Evolutionary conservation across 2,113 vertebrate genomes (phyloP).

Genomic region (Procavia capensis): DNA sequence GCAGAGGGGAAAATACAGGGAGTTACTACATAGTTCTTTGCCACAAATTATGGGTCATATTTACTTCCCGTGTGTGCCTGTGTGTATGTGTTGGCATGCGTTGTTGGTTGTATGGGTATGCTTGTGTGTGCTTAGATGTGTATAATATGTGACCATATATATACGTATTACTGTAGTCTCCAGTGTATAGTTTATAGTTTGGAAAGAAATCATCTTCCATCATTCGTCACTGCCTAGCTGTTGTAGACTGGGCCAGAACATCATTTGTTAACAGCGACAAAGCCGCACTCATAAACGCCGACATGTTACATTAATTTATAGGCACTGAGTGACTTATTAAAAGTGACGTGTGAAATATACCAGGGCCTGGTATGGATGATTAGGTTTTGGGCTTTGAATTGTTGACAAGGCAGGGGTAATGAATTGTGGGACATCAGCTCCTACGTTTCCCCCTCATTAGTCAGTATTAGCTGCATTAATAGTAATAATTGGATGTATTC

Average conservation of each 20-base stretch:
- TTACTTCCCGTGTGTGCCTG: background rate
- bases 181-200: constrained; percentile 84
- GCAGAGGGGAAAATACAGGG: background rate
- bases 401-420: constrained; percentile 94
- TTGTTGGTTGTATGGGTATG: background rate
- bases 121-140: background rate
- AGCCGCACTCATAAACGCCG: constrained; percentile 90
- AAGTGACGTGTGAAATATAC: constrained; percentile 94
- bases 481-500: constrained; percentile 95
- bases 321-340: constrained; percentile 94
- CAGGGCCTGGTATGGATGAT: constrained; percentile 91
- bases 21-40: background rate
- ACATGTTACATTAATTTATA: constrained; percentile 95
- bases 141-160: background rate
- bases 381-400: constrained; percentile 92
- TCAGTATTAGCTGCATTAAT: constrained; percentile 95
- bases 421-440: constrained; percentile 90
- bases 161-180: constrained; percentile 70
- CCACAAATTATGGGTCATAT: background rate
- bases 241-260: constrained; percentile 88
- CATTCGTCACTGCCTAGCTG: constrained; percentile 88
- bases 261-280: constrained; percentile 92
- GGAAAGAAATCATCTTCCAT: constrained; percentile 88
- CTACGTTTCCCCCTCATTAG: constrained; percentile 91
- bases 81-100: background rate